Base-by-base conservation (phyloP, 1,140 invertebrate species). In the Drosophila rhopaloa region DNA sequence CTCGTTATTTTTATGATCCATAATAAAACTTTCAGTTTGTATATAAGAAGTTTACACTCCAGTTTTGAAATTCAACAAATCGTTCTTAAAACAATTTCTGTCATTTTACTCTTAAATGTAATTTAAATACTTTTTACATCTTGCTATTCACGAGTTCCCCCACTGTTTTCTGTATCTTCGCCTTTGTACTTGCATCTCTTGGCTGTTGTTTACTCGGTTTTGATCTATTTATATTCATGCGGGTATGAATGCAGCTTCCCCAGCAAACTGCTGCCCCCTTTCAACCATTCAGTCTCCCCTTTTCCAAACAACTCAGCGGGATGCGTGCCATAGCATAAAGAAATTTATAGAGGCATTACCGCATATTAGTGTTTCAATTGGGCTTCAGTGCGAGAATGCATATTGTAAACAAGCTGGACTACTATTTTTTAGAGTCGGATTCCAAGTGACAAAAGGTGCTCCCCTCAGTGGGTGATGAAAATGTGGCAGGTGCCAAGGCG, bases 311-410 rank as follows among this genome's bases (percentile, higher is more conserved):
- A 44, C 16, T 13, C 60, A 67, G 38, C 44, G 55, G 43, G 60
- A 63, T 76, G 71, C 59, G 40, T 59, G 63, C 46, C 72, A 48
- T n/a, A 58, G 14, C 56, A 81, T 68, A 86, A 86, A 67, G 65
- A 78, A 71, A 58, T 76, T 62, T 78, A 86, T 78, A 78, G 78
- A 86, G 66, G 66, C 74, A 71, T 54, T 76, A 55, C 46, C 24
- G 55, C 53, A 68, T 38, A 54, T 71, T 76, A 60, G 58, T 62
- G 51, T 65, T 74, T 74, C 66, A 66, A 68, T 71, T 60, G 58
- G 60, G 29, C 13, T 65, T 29, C 54, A 62, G 40, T 77, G 57
- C 19, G 73, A 46, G 54, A 53, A 67, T 50, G 59, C 65, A 65
- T 44, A 24, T 48, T 84, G 81, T 77, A 80, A 84, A 80, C 81